A percentile compares a stretch with the other conserved stretches of the same genome.
phyloP scores from a whole-genome alignment of 1,140 invertebrate species.

The Paralvinella palmiformis region DNA sequence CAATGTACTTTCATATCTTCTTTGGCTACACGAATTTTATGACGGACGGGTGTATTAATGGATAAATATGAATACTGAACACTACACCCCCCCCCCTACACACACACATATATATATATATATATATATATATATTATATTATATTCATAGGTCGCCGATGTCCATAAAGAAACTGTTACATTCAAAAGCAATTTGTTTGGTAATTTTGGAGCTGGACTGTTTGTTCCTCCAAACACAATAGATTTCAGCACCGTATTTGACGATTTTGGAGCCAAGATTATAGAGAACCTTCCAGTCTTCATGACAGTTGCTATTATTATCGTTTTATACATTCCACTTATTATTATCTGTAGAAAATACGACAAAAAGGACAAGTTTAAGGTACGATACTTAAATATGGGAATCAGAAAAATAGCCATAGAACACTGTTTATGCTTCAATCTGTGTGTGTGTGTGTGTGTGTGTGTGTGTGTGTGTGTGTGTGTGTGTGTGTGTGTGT shows the following conservation, averaged over 20 bases:
- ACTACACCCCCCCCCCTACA: too few relatives aligned
- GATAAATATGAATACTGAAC: too few relatives aligned
- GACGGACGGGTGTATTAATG: too few relatives aligned
- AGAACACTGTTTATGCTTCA: too few relatives aligned
- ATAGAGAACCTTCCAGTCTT: background rate
- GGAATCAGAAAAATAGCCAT: too few relatives aligned
- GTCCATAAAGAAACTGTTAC: background rate
- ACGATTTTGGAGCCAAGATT: background rate
- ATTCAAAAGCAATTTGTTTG: constrained; percentile 20
- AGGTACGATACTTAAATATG: constrained; percentile 26
- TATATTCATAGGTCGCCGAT: too few relatives aligned
- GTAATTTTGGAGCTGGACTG: constrained; percentile 3
- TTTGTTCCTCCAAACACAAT: constrained; percentile 9
- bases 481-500: background rate
- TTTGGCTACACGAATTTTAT: too few relatives aligned
- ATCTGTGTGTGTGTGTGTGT: too few relatives aligned
- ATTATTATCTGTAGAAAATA: constrained; percentile 9
- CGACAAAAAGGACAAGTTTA: constrained; percentile 33
- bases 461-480: too few relatives aligned
- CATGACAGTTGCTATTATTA: background rate
- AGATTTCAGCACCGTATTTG: constrained; percentile 10
- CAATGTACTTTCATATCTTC: too few relatives aligned
- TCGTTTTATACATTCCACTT: constrained; percentile 2
- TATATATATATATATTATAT: too few relatives aligned
- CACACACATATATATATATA: too few relatives aligned